phyloP scores from a whole-genome alignment of 23 tunicate genomes.

The Trididemnum nubilum region DNA sequence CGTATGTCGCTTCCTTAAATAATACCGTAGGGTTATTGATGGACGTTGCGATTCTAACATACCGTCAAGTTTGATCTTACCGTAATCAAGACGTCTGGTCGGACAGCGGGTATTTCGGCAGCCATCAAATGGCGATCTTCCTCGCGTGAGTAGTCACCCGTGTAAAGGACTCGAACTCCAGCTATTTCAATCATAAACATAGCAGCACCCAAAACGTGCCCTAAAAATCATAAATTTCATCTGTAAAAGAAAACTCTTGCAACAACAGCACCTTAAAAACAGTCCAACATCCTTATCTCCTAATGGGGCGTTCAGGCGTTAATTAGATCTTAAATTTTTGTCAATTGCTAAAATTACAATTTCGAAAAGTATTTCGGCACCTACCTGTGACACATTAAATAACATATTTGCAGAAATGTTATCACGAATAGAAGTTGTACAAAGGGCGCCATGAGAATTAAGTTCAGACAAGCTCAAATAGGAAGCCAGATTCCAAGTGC shows the following conservation, averaged over 20 bases:
- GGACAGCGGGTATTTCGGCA: constrained; percentile 93
- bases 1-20: constrained; percentile 98
- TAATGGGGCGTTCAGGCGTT: background rate
- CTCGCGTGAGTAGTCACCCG: constrained; percentile 96
- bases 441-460: too few relatives aligned
- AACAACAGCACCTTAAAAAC: background rate
- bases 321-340: too few relatives aligned
- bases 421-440: too few relatives aligned
- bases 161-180: constrained; percentile 90
- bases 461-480: too few relatives aligned
- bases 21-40: too few relatives aligned
- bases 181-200: constrained; percentile 98
- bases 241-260: background rate
- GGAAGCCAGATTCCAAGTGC: too few relatives aligned
- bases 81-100: constrained; percentile 89
- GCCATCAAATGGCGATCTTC: constrained; percentile 99
- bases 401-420: too few relatives aligned
- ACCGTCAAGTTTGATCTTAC: constrained; percentile 51
- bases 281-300: background rate
- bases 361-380: too few relatives aligned
- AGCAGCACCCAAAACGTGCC: constrained; percentile 94
- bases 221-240: too few relatives aligned
- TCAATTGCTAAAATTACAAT: too few relatives aligned
- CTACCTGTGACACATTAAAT: too few relatives aligned
- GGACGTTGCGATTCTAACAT: too few relatives aligned